Base-by-base conservation (phyloP, 2,797 vertebrate genomes). In the Gallinago solitaria region DNA sequence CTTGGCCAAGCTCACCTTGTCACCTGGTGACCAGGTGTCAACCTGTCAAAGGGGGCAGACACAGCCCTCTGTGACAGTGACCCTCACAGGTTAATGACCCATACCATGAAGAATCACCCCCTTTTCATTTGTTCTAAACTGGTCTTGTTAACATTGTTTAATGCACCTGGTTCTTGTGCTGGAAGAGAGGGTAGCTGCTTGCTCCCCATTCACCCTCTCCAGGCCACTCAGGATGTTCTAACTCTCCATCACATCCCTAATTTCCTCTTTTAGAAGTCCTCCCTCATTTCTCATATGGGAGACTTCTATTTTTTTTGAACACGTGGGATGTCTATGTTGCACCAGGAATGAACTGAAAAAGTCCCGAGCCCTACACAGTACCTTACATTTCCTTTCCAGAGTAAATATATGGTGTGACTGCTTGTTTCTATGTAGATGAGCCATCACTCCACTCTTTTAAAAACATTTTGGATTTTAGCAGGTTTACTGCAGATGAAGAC, bases 301-400 rank as follows among this genome's bases (percentile, higher is more conserved):
- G 27, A 45, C 14, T 43, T 76, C 17, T 60, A 53, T 23, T 59
- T 43, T 18, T 37, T 78, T 53, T 45, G 12, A 86, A 69, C 12
- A 70, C 23, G 19, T 54, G 47, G 24, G 23, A 53, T 61, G 48
- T 19, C 28, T 61, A 15, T 37, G 23, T 47, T 53, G 39, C 16
- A 61, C n/a, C 9, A 69, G n/a, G n/a, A 77, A 69, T 28, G 8
- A 35, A 61, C n/a, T 53, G 56, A 30, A 69, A 70, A 35, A 60
- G 3, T 0, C 10, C 27, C 4, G 12, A 45, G 16, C 12, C 16
- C 56, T 1, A 0, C 37, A 53, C 18, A 77, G 27, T 5, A 3
- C 23, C n/a, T 86, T 77, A 77, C 9, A 19, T 53, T 85, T 37
- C 45, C 27, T 76, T 67, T 85, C 45, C 21, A 43, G 37, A 51